These are phyloP conservation scores for Spheniscus mendiculus DNA, from an alignment of 2,113 vertebrate genomes.

Conservation along the genomic window DNA sequence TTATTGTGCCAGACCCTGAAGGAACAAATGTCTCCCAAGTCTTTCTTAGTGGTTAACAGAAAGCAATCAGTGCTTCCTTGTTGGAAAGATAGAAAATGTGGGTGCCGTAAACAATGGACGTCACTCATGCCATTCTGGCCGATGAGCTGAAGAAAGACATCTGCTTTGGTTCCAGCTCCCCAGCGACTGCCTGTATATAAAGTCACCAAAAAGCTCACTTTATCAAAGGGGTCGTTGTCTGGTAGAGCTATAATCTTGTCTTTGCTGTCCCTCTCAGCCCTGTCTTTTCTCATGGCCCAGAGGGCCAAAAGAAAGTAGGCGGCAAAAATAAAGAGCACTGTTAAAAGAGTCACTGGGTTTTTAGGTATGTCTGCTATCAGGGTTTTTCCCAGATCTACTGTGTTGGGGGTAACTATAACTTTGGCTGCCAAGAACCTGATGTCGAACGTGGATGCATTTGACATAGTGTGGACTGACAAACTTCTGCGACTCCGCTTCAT, in stretches of 20 bases:
- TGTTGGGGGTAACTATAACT: conserved; percentile 57
- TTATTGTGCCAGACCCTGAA: conserved; percentile 73
- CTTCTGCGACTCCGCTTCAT: background rate
- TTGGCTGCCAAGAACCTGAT: conserved; percentile 65
- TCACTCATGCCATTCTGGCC: conserved; percentile 18
- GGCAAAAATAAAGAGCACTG: conserved; percentile 36
- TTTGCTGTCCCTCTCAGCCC: conserved; percentile 33
- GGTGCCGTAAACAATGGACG: conserved; percentile 62
- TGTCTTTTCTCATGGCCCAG: conserved; percentile 69
- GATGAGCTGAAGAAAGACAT: conserved; percentile 68
- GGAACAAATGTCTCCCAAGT: conserved; percentile 67
- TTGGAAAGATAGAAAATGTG: background rate
- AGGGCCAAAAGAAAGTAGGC: conserved; percentile 27
- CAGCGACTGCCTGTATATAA: conserved; percentile 74
- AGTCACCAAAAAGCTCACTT: conserved; percentile 65
- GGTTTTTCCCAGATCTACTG: conserved; percentile 19
- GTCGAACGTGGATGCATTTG: background rate
- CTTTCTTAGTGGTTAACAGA: conserved; percentile 54
- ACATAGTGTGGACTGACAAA: fast-evolving
- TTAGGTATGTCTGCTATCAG: background rate
- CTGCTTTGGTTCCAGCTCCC: conserved; percentile 57
- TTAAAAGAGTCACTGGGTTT: conserved; percentile 63
- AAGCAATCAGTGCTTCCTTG: conserved; percentile 63
- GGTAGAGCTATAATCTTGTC: conserved; percentile 44
- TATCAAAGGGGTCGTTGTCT: conserved; percentile 73